These are phyloP conservation scores for Andricus curvator DNA, from an alignment of 2,888 invertebrate species.

Conservation along the genomic window DNA sequence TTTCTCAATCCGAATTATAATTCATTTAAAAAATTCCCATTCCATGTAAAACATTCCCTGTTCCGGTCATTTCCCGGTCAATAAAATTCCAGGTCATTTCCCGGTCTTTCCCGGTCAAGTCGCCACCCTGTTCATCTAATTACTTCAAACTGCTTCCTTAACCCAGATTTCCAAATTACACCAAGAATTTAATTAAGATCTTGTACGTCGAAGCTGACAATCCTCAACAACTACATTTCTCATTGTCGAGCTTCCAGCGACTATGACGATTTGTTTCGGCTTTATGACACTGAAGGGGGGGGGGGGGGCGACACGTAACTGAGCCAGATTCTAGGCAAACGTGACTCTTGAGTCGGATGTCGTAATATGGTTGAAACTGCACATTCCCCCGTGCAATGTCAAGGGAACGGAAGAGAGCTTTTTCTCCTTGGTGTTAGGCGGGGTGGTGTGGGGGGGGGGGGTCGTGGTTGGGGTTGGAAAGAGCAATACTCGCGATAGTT, in stretches of 20 bases:
- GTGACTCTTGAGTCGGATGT: constrained; percentile 38
- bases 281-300: not conserved
- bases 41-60: too few species aligned
- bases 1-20: too few species aligned
- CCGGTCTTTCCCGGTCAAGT: too few species aligned
- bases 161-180: not conserved
- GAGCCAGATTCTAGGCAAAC: constrained; percentile 41
- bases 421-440: constrained; percentile 45
- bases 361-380: constrained; percentile 45
- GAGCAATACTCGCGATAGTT: constrained; percentile 50
- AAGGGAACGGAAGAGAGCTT: constrained; percentile 51
- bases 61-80: too few species aligned
- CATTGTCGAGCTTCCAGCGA: not conserved
- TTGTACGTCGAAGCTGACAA: not conserved
- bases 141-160: not conserved
- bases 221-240: not conserved
- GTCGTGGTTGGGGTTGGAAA: not conserved
- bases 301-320: not conserved
- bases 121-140: too few species aligned
- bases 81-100: too few species aligned
- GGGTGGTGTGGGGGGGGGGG: not conserved
- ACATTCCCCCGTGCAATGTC: constrained; percentile 40
- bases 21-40: too few species aligned
- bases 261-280: constrained; percentile 9
- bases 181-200: constrained; percentile 9